Conservation (phyloP, 2,113 vertebrate species). For the Porphyrio hochstetteri region DNA sequence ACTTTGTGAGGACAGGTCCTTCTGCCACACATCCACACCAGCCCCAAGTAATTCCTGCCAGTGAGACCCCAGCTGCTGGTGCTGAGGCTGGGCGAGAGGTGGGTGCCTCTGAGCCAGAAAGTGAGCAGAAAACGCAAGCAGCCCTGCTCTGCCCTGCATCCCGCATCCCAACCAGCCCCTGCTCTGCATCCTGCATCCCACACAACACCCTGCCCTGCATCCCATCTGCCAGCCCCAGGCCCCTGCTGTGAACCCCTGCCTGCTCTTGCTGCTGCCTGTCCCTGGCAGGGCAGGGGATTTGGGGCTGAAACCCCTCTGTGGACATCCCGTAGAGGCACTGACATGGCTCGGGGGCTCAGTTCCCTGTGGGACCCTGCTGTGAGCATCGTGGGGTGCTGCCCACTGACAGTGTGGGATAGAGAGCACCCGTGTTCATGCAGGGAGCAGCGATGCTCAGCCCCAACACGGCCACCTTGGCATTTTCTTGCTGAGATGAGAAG, state of each 20-base stretch:
- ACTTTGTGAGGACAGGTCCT: not conserved
- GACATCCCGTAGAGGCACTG: not conserved
- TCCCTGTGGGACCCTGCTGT: not conserved
- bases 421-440: fast-evolving
- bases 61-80: not conserved
- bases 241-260: not conserved
- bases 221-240: not conserved
- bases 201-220: too few species aligned
- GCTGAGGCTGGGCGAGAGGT: not conserved
- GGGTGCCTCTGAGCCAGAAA: conserved; percentile 34
- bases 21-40: fast-evolving
- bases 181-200: not conserved
- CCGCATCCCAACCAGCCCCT: not conserved
- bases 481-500: not conserved
- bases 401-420: fast-evolving
- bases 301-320: not conserved
- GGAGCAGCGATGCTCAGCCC: not conserved
- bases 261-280: not conserved
- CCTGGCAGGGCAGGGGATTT: not conserved
- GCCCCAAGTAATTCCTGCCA: not conserved
- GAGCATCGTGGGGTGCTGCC: not conserved
- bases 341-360: not conserved
- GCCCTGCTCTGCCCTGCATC: not conserved
- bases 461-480: fast-evolving
- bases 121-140: not conserved